Conservation (phyloP, 2,113 vertebrate species). For the Oreochromis aureus region DNA sequence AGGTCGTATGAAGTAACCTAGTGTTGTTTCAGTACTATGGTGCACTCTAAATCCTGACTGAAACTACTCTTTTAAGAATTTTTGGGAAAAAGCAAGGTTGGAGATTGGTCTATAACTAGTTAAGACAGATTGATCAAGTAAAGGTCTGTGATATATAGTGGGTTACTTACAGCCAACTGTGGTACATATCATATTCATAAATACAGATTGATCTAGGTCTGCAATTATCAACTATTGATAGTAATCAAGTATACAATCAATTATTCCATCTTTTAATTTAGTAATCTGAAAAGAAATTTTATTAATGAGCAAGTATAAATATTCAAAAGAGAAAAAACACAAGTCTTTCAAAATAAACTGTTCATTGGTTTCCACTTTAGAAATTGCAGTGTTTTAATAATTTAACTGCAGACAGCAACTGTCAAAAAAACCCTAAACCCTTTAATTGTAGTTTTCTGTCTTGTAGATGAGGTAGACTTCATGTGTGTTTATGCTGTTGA, state of each 20-base stretch:
- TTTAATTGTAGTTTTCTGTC: neutral
- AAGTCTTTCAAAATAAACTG: neutral
- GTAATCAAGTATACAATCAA: neutral
- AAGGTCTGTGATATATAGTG: neutral
- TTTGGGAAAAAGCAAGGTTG: neutral
- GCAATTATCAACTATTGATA: neutral
- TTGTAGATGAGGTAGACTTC: neutral
- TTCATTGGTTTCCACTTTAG: neutral
- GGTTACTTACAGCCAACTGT: neutral
- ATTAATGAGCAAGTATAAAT: neutral
- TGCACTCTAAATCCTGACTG: neutral
- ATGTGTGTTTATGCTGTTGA: neutral
- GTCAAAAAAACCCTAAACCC: fast-evolving
- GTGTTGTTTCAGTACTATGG: neutral
- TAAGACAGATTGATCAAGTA: neutral
- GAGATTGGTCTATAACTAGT: neutral
- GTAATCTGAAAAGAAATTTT: neutral
- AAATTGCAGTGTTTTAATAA: neutral
- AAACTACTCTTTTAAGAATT: neutral
- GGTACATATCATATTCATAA: neutral
- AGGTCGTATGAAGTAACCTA: neutral
- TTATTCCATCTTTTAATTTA: neutral
- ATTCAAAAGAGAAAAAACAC: neutral
- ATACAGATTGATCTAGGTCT: neutral
- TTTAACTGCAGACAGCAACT: neutral